phyloP scores from a whole-genome alignment of 2,888 invertebrate species.

The Kuschelorhynchus macadamiae region DNA sequence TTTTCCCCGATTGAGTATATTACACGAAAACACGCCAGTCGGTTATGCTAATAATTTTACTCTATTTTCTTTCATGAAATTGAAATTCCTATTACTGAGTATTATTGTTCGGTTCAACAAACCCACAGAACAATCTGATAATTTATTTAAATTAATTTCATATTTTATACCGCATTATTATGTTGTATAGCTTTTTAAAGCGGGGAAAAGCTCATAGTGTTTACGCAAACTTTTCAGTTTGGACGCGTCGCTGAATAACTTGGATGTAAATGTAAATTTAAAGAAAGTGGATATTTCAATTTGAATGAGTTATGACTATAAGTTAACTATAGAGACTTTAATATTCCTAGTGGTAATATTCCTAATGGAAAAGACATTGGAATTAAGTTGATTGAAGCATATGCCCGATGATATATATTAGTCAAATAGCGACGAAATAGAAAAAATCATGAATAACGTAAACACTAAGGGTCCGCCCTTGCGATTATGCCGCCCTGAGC shows the following conservation, averaged over 20 bases:
- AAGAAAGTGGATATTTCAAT: no score
- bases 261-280: neutral
- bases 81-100: constrained; percentile 6
- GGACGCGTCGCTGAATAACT: constrained; percentile 26
- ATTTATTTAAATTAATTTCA: constrained; percentile 43
- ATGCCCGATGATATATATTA: no score
- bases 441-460: no score
- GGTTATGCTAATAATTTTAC: constrained; percentile 9
- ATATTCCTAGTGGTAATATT: no score
- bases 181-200: constrained; percentile 18
- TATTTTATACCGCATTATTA: constrained; percentile 37
- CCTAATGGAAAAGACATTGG: no score
- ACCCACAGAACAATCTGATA: constrained; percentile 38
- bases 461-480: no score
- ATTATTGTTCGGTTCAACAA: constrained; percentile 33
- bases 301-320: no score
- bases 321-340: no score
- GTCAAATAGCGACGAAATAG: no score
- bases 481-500: no score
- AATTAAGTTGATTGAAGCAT: no score
- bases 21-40: neutral
- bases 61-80: constrained; percentile 20
- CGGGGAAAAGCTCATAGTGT: constrained; percentile 17
- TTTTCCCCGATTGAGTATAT: no score
- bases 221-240: constrained; percentile 20